Evolutionary conservation across 2,797 vertebrate genomes (phyloP).

Genomic region (Megalops cyprinoides): DNA sequence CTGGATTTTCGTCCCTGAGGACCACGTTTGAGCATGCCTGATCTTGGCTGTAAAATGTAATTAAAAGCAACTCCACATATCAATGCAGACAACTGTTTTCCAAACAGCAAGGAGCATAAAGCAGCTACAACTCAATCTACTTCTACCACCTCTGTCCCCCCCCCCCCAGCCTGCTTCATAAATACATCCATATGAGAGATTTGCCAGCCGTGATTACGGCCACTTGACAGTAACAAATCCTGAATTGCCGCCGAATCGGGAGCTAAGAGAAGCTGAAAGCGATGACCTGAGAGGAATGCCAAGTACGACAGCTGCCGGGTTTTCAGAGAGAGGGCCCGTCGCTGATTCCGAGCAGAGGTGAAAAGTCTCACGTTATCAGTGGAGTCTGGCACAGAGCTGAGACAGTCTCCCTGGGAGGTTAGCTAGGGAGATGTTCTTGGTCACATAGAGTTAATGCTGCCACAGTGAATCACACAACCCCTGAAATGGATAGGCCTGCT

Average conservation of each 20-base stretch:
- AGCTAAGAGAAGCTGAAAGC: neutral
- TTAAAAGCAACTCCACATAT: neutral
- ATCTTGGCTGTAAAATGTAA: no score
- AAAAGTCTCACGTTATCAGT: neutral
- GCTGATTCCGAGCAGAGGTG: neutral
- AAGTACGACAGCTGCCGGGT: neutral
- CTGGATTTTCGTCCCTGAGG: no score
- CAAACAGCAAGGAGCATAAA: neutral
- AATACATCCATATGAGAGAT: neutral
- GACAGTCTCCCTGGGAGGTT: neutral
- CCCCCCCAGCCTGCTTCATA: constrained; percentile 10
- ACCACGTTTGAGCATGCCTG: no score
- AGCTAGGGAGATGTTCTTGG: neutral
- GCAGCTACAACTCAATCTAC: neutral
- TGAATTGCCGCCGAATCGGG: constrained; percentile 2
- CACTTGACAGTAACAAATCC: constrained; percentile 20
- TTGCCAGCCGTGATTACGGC: constrained; percentile 14
- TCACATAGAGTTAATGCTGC: neutral
- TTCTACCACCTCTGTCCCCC: neutral
- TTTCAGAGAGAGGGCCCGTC: neutral
- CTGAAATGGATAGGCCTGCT: neutral
- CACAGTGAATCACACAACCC: neutral
- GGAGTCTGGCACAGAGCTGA: neutral
- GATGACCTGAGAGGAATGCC: neutral
- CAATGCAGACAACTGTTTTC: neutral